Evolutionary conservation across 2,888 invertebrate species (phyloP).

Genomic region (Anticlea derivata): DNA sequence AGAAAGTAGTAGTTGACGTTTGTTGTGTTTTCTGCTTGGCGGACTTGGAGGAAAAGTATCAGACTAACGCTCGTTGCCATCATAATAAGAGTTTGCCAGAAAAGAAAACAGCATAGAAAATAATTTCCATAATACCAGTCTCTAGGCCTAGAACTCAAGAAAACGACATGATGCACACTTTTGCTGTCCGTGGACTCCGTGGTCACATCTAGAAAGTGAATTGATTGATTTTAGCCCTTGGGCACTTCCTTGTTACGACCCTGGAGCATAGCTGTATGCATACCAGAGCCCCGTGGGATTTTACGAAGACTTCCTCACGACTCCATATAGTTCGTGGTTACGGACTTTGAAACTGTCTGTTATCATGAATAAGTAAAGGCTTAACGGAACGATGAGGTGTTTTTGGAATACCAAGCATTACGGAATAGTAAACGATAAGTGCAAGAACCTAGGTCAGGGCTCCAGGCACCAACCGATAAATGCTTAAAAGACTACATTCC

Average conservation of each 20-base stretch:
- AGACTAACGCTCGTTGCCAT: no score
- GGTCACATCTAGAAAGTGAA: no score
- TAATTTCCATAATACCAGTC: no score
- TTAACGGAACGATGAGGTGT: background rate
- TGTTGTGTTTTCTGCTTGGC: no score
- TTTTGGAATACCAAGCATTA: slow-evolving; percentile 13
- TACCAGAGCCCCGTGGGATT: slow-evolving; percentile 30
- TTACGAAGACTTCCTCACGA: slow-evolving; percentile 35
- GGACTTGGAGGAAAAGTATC: no score
- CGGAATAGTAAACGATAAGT: background rate
- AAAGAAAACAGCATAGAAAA: no score
- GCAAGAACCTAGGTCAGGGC: background rate
- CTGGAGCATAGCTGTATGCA: slow-evolving; percentile 25
- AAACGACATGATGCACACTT: no score
- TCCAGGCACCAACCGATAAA: background rate
- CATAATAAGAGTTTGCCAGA: no score
- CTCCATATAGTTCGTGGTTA: slow-evolving; percentile 31
- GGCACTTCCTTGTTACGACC: slow-evolving; percentile 1
- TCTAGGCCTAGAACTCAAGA: no score
- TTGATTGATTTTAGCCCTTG: background rate
- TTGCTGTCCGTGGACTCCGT: no score
- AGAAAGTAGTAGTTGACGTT: no score
- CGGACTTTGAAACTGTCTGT: slow-evolving; percentile 20
- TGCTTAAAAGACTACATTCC: no score
- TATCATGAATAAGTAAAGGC: slow-evolving; percentile 21